Evolutionary conservation across 2,888 invertebrate genomes (phyloP), one percentile per base, ranked within the genome.

Genomic region (Lasiommata megera): DNA sequence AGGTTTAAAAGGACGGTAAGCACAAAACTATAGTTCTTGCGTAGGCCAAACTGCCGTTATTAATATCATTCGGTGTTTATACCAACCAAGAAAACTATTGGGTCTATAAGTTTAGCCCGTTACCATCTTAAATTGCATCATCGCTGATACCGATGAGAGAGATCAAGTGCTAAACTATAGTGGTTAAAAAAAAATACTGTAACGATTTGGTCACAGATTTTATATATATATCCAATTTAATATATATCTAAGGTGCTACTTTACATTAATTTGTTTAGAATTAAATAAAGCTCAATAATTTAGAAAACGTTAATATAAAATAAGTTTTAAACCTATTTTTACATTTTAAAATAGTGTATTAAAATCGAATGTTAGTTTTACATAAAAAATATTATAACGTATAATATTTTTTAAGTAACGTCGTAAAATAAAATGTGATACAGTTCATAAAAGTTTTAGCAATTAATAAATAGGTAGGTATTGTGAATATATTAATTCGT

Each of bases 341-440:
- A 38, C 8, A 46, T 17, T 16, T 14, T 52, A 59, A 61, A 61
- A 59, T 61, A 59, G 59, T 17, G 52, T 44, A 50, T 44, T 56
- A 53, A 58, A 56, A 54, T 50, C 31, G 12, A 12, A 41, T 38
- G 8, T 28, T 34, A 28, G 5, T 23, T 43, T 43, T 48, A 6
- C 14, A 16, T 38, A 48, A 12, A 40, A 17, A n/a, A 9, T 31
- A 52, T n/a, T n/a, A n/a, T n/a, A n/a, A n/a, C n/a, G n/a, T n/a
- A 52, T 41, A 11, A 34, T 31, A 31, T 16, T 14, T 17, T 36
- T 36, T 36, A 37, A 14, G 28, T 54, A 14, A 44, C 18, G 11
- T 37, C 51, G 55, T 60, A 53, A 48, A 57, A 54, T 44, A 41
- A 54, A 46, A 57, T 58, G 60, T 60, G 60, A 60, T 60, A 60